Conservation (phyloP, 2,113 vertebrate species). For the Syrmaticus mikado region DNA sequence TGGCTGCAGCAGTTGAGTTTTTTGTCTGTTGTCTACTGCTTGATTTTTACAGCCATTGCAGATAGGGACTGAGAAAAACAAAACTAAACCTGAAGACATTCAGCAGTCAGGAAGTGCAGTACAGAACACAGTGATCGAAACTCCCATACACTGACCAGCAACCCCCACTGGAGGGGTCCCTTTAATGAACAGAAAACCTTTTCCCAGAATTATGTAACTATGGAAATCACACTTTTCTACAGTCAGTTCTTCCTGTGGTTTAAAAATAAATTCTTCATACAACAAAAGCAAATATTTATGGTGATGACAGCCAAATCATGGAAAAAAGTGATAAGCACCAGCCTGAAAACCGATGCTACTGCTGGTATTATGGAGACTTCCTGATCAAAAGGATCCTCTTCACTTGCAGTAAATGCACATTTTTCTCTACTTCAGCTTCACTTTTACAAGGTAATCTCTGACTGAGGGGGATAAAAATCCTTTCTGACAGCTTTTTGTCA, state of each 20-base stretch:
- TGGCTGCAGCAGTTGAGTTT: not conserved
- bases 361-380: not conserved
- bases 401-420: not conserved
- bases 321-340: not conserved
- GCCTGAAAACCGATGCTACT: not conserved
- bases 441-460: not conserved
- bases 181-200: not conserved
- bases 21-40: not conserved
- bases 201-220: not conserved
- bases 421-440: not conserved
- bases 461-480: not conserved
- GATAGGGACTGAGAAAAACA: not conserved
- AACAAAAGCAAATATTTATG: not conserved
- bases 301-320: not conserved
- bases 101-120: not conserved
- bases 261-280: not conserved
- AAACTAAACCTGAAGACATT: not conserved
- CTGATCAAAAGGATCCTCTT: not conserved
- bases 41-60: not conserved
- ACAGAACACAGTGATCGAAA: not conserved
- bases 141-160: not conserved
- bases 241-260: not conserved
- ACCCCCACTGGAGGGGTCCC: not conserved
- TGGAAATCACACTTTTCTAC: not conserved
- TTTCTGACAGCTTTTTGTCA: not conserved